These are phyloP conservation scores for Acanthoscelides obtectus DNA, from an alignment of 2,888 invertebrate species.

Conservation along the genomic window DNA sequence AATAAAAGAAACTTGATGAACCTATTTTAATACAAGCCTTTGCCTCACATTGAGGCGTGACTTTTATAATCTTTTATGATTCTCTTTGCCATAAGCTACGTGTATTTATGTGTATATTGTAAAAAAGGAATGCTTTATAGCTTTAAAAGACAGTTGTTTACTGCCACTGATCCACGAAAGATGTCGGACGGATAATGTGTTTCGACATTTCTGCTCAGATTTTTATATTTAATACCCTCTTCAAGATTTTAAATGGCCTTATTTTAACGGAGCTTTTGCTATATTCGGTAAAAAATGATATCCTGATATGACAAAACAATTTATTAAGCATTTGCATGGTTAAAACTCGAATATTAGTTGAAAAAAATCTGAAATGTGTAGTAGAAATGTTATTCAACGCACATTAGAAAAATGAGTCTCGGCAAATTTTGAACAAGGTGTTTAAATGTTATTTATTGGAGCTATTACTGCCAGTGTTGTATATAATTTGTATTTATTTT, in stretches of 20 bases:
- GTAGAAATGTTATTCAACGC: not conserved
- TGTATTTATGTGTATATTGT: slow-evolving; percentile 10
- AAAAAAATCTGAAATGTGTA: too few relatives aligned
- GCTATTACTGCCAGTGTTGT: slow-evolving; percentile 27
- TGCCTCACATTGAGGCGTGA: slow-evolving; percentile 28
- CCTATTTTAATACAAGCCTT: slow-evolving; percentile 10
- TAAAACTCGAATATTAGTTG: too few relatives aligned
- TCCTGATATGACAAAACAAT: too few relatives aligned
- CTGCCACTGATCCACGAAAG: not conserved
- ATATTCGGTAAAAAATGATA: too few relatives aligned
- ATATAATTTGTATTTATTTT: slow-evolving; percentile 28
- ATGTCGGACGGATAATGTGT: not conserved
- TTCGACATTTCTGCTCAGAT: not conserved
- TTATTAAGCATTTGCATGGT: too few relatives aligned
- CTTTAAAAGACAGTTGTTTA: slow-evolving; percentile 2
- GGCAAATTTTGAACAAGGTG: slow-evolving; percentile 5
- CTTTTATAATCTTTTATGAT: not conserved
- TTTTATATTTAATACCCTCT: too few relatives aligned
- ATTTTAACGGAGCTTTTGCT: too few relatives aligned
- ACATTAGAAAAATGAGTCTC: slow-evolving; percentile 8
- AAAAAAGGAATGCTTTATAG: slow-evolving; percentile 6
- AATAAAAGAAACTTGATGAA: slow-evolving; percentile 7
- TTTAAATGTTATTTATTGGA: slow-evolving; percentile 17
- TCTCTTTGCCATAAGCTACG: slow-evolving; percentile 8
- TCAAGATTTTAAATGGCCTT: too few relatives aligned